Percentiles rank a stretch among this genome's conserved stretches.
phyloP scores from a whole-genome alignment of 2,797 vertebrate species.

The Pseudochirops corinnae region DNA sequence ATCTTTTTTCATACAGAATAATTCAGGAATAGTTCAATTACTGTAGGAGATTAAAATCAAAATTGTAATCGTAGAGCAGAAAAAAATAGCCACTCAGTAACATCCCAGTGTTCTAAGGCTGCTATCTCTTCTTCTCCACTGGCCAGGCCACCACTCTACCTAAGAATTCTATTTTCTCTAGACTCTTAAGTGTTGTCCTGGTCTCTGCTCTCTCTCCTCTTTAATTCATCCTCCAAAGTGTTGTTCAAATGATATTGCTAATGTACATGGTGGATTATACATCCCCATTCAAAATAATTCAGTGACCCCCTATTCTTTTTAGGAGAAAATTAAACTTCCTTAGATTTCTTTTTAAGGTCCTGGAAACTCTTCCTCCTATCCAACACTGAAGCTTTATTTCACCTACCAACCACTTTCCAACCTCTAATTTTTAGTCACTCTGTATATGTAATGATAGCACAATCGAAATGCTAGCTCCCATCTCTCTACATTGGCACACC shows the following conservation, averaged over 20 bases:
- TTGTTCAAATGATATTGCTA: background rate
- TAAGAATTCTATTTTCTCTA: background rate
- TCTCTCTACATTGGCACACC: background rate
- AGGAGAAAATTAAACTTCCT: background rate
- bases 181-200: background rate
- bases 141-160: background rate
- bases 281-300: background rate
- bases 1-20: background rate
- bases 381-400: background rate
- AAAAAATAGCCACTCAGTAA: background rate
- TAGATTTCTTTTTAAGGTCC: background rate
- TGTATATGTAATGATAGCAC: background rate
- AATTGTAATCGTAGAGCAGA: background rate
- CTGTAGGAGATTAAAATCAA: background rate
- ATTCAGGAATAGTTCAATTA: background rate
- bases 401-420: background rate
- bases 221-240: background rate
- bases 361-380: background rate
- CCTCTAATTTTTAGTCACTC: background rate
- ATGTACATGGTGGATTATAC: background rate
- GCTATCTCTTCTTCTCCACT: background rate
- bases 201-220: background rate
- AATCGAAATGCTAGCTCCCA: background rate
- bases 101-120: background rate
- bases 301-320: background rate